A percentile compares a stretch with the other conserved stretches of the same genome.
These are phyloP conservation scores for Spatulosminthurus flaviceps DNA, from an alignment of 2,888 invertebrate species.

Conservation along the genomic window DNA sequence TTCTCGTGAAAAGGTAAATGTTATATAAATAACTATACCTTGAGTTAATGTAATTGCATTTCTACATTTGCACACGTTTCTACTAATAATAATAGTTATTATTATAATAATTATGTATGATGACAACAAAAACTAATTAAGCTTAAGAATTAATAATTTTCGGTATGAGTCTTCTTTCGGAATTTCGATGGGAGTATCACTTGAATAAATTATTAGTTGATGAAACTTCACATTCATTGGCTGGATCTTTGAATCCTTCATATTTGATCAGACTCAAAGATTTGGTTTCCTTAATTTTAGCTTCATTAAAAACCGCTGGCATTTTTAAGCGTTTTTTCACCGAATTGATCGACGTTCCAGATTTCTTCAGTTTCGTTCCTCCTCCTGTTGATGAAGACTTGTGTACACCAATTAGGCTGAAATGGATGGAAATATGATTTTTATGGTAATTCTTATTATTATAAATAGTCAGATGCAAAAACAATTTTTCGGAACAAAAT, in stretches of 20 bases:
- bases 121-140: too few relatives aligned
- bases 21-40: too few relatives aligned
- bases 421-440: neutral
- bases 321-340: neutral
- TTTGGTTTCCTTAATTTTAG: neutral
- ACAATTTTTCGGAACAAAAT: too few relatives aligned
- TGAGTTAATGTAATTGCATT: too few relatives aligned
- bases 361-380: neutral
- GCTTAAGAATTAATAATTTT: too few relatives aligned
- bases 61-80: too few relatives aligned
- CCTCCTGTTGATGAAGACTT: neutral
- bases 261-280: neutral
- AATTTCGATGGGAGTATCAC: neutral
- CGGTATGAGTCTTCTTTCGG: too few relatives aligned
- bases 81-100: too few relatives aligned
- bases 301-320: neutral
- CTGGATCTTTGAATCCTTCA: neutral
- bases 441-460: too few relatives aligned
- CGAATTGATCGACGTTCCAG: neutral
- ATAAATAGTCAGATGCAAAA: too few relatives aligned
- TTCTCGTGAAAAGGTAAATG: too few relatives aligned
- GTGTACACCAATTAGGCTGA: neutral
- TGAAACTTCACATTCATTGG: neutral
- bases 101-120: too few relatives aligned
- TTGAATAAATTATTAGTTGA: neutral